Base-by-base conservation (phyloP, 2,113 vertebrate genomes). In the Leuciscus idus region DNA sequence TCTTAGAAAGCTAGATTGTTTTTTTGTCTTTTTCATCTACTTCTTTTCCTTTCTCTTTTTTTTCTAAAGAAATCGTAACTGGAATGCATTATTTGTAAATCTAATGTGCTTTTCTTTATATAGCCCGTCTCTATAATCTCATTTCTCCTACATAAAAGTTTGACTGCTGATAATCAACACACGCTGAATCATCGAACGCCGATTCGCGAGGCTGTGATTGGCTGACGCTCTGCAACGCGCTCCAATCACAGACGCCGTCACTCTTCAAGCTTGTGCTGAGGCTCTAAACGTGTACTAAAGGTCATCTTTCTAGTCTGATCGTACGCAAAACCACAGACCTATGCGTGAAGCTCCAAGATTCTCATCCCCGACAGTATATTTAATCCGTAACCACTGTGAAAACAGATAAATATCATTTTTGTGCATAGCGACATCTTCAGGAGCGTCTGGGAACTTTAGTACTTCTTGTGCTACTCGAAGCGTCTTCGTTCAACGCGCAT, bases 1-100 rank as follows among this genome's bases (percentile, higher is more conserved):
- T 95, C 94, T 96, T 94, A 95, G 94, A 97, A 95, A 96, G 95
- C 95, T 93, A 95, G 93, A 95, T 95, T 97, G 92, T 93, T 93
- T 90, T 39, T 0, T 39, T 0, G 75, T 88, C 87, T 90, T 92
- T 91, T 90, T 90, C 39, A 90, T 90, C 39, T 43, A 43, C 43
- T 91, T 88, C 92, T 91, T 88, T 90, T 74, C 19, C 88, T 85
- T 90, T 92, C 92, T 88, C 92, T 90, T 73, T 50, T 88, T 85
- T 88, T 61, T 62, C 30, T 33, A 57, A 33, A 59, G 66, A 84
- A 82, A 83, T 83, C 84, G 92, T 87, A 87, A 92, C 92, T 94
- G 93, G 93, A 94, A 95, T 95, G 94, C 93, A 91, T 94, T 90
- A 84, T 92, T 93, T 93, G 90, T 92, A 92, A 93, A 94, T 91